Base-by-base conservation (phyloP, 2,113 vertebrate genomes). In the Chaetura pelagica region DNA sequence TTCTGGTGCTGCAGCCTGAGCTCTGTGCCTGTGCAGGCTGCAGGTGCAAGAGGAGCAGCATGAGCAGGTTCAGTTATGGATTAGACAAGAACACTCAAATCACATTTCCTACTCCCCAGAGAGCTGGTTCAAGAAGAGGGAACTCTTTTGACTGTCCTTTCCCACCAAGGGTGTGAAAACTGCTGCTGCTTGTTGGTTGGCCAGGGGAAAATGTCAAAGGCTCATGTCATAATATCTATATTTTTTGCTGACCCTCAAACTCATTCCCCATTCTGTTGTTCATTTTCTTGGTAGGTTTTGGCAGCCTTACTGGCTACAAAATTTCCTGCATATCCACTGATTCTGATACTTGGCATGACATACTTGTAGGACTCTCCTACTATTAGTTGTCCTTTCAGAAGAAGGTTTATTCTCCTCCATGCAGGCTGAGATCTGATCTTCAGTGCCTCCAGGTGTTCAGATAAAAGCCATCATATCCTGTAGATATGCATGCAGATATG, bases 131-230 rank as follows among this genome's bases (percentile, higher is more conserved):
- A 62, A 57, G 23, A 63, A 35, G 3, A 79, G 6, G 5, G 57
- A 89, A 34, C 15, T 69, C 19, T 40, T 27, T 20, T 24, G 27
- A 38, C 27, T 58, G 13, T 29, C 4, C 7, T 75, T 68, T 68
- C 34, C 32, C 19, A 81, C 27, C 0, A 6, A 49, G 30, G 59
- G 3, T 15, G 21, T 57, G 29, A 62, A 81, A 85, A 87, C 14
- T 55, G 9, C 10, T 61, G 51, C 23, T 38, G 15, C 3, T 0
- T 10, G 7, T 40, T 20, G 29, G 0, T 1, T 35, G 20, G 3
- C 10, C 18, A 27, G 12, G 7, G 27, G 14, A 30, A 94, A 85
- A 71, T 10, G 16, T 58, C 71, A 72, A 49, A 75, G 32, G 1
- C 10, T 82, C 0, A 0, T 62, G 44, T 57, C 40, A 19, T 5